A percentile compares a stretch with the other conserved stretches of the same genome.
Evolutionary conservation across 2,797 vertebrate genomes (phyloP).

Genomic region (Phaenicophaeus curvirostris): DNA sequence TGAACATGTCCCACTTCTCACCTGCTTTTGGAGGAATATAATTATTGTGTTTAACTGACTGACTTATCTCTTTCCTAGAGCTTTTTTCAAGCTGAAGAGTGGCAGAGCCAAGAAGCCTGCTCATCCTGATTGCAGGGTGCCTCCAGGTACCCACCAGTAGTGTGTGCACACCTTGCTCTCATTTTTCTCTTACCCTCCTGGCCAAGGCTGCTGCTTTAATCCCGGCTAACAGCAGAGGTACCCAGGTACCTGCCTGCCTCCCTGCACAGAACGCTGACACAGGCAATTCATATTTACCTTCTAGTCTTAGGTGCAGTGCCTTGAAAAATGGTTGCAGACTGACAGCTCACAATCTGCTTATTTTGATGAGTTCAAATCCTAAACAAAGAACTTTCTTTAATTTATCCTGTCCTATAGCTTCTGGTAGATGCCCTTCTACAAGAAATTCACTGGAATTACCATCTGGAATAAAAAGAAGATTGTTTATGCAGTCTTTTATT

Average conservation of each 20-base stretch:
- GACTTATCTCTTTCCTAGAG: slow-evolving; percentile 50
- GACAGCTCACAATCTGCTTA: neutral
- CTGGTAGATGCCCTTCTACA: neutral
- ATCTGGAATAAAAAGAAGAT: neutral
- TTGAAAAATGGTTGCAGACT: neutral
- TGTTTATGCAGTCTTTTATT: neutral
- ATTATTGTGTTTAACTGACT: slow-evolving; percentile 63
- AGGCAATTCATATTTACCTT: neutral
- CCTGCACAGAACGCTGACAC: neutral
- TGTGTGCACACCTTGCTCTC: neutral
- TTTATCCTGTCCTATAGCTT: neutral
- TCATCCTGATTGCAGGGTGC: neutral
- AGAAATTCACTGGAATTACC: slow-evolving; percentile 2
- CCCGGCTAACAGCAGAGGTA: neutral
- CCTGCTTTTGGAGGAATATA: slow-evolving; percentile 58
- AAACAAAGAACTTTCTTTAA: neutral
- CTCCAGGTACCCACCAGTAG: neutral
- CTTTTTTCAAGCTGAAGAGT: slow-evolving; percentile 25
- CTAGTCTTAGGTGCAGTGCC: neutral
- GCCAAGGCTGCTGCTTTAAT: neutral
- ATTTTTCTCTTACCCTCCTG: neutral
- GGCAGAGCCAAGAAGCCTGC: neutral
- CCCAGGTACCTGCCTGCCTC: neutral
- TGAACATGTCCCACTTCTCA: slow-evolving; percentile 32
- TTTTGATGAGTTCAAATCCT: neutral